phyloP scores from a whole-genome alignment of 2,113 vertebrate species.

The Ptyas mucosa region DNA sequence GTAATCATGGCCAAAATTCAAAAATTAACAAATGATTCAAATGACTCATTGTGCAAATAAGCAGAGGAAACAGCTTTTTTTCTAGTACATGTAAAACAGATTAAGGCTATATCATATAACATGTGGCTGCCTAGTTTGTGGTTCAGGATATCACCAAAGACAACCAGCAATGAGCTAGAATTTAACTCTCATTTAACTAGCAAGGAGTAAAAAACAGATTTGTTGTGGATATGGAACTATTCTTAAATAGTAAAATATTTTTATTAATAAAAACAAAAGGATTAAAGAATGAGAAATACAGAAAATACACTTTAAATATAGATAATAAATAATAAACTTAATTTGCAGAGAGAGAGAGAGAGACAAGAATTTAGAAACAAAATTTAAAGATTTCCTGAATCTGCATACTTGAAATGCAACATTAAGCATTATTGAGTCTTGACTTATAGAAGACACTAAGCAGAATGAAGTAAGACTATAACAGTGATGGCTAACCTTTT shows the following conservation, averaged over 20 bases:
- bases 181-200: too few relatives aligned
- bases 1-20: too few relatives aligned
- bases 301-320: conserved; percentile 52
- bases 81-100: too few relatives aligned
- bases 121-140: too few relatives aligned
- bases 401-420: background rate
- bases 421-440: background rate
- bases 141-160: too few relatives aligned
- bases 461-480: rapidly evolving
- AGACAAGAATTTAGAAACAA: conserved; percentile 17
- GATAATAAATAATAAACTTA: background rate
- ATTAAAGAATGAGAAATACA: conserved; percentile 34
- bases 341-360: too few relatives aligned
- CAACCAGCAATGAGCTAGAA: too few relatives aligned
- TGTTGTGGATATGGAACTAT: background rate
- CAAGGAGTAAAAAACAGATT: background rate
- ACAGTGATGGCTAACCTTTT: too few relatives aligned
- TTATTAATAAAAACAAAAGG: background rate
- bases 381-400: conserved; percentile 1
- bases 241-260: background rate
- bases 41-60: too few relatives aligned
- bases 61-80: too few relatives aligned
- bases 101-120: too few relatives aligned
- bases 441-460: background rate
- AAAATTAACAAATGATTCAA: too few relatives aligned